Conservation (phyloP, 1,140 invertebrate genomes). For the Ceratoteleas bidentatus region DNA sequence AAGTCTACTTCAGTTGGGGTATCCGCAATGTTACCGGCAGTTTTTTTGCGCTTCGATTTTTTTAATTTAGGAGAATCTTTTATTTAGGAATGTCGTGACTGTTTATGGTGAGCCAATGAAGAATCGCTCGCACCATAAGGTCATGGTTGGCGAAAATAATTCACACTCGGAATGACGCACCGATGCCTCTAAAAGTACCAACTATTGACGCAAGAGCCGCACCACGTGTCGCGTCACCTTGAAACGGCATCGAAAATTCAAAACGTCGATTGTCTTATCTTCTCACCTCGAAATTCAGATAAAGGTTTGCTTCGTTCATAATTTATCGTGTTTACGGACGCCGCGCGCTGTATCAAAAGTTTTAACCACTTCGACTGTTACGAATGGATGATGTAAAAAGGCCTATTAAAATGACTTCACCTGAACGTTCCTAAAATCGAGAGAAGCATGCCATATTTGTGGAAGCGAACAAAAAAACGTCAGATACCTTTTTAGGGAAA, state of each 20-base stretch:
- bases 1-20: too few species aligned
- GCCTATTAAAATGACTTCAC: conserved; percentile 42
- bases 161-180: conserved; percentile 60
- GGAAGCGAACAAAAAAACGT: conserved; percentile 12
- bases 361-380: conserved; percentile 24
- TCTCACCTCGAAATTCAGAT: conserved; percentile 58
- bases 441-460: conserved; percentile 22
- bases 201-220: conserved; percentile 60
- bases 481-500: conserved; percentile 4
- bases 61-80: too few species aligned
- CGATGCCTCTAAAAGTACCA: conserved; percentile 41
- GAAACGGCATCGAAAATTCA: conserved; percentile 58
- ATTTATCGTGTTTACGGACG: conserved; percentile 58
- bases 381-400: conserved; percentile 20
- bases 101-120: too few species aligned
- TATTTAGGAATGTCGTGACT: too few species aligned
- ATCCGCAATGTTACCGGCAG: too few species aligned
- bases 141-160: conserved; percentile 67
- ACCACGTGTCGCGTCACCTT: conserved; percentile 56
- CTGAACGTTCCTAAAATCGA: conserved; percentile 21
- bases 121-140: conserved; percentile 57
- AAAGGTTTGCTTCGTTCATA: conserved; percentile 51
- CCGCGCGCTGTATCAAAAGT: conserved; percentile 24
- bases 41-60: too few species aligned
- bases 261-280: conserved; percentile 59